phyloP scores from a whole-genome alignment of 2,113 vertebrate species.

The Mus spicilegus region DNA sequence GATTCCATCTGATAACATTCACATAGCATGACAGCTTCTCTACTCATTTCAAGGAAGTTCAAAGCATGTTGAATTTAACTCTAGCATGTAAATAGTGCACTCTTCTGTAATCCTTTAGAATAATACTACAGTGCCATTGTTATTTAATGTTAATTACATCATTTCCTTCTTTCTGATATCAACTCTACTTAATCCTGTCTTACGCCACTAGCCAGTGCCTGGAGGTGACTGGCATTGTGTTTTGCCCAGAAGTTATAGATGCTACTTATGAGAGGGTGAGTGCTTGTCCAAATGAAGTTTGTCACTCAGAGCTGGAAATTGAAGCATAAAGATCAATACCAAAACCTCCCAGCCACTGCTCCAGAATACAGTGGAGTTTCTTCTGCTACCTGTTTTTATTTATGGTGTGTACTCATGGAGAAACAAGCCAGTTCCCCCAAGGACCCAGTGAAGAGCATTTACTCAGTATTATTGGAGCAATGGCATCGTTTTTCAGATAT shows the following conservation, averaged over 20 bases:
- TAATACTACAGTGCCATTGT: not conserved
- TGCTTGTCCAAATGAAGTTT: not conserved
- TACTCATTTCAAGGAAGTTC: not conserved
- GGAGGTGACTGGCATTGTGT: not conserved
- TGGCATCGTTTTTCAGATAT: not conserved
- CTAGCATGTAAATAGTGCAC: not conserved
- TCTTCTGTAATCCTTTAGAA: not conserved
- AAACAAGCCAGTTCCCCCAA: not conserved
- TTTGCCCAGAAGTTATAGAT: not conserved
- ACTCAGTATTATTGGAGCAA: fast-evolving
- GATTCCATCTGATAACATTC: constrained; percentile 56
- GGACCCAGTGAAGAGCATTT: not conserved
- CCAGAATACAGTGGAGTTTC: not conserved
- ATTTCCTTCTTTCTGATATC: not conserved
- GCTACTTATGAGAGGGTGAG: not conserved
- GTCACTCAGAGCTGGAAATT: not conserved
- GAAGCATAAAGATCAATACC: not conserved
- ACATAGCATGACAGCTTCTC: not conserved
- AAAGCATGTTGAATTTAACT: not conserved
- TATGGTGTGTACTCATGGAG: not conserved
- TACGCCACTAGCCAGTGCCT: not conserved
- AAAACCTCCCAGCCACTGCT: not conserved
- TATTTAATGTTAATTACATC: not conserved
- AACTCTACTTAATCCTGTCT: not conserved
- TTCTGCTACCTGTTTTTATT: not conserved